Base-by-base conservation (phyloP, 2,797 vertebrate genomes). In the Argentina silus region DNA sequence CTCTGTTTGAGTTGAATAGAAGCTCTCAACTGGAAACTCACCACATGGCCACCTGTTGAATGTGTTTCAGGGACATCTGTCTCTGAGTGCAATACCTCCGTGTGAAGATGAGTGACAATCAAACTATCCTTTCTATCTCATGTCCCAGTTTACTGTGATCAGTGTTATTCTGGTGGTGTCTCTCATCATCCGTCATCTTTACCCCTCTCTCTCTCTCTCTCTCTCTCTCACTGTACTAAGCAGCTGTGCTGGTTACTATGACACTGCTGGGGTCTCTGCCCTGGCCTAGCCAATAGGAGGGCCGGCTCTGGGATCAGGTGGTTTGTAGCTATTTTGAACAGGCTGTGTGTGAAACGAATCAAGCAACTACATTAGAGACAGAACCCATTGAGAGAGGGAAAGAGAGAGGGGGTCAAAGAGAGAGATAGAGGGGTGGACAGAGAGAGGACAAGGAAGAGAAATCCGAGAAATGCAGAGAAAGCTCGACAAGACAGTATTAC, bases 261-360 rank as follows among this genome's bases (percentile, higher is more conserved):
- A 88, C 86, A 89, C 87, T 90, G 78, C 69, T 42, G 77, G 87
- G 85, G 84, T 90, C 82, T 89, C 77, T 75, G 45, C 72, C 74
- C 66, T 70, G 76, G 53, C 73, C 7, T 57, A 0, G 72, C 91
- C 89, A 93, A 92, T 91, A 43, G 72, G 66, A 82, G 15, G 11
- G 73, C 81, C 81, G 6, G 74, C 80, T 79, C 63, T 1, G n/a
- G 63, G 76, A 43, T 91, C 91, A 92, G 85, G 84, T 93, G 91
- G 76, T 85, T 67, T 80, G 80, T 70, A 86, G 89, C 92, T 94
- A 93, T 93, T 93, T 90, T 92, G 77, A 93, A 92, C 87, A 23
- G 83, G 84, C 88, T 87, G 88, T 90, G 87, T 90, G 89, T 89
- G 92, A 91, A 92, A 85, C 91, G 92, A 92, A 91, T 90, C 89